Evolutionary conservation across 2,888 invertebrate genomes (phyloP).

Genomic region (Eristalis tenax): DNA sequence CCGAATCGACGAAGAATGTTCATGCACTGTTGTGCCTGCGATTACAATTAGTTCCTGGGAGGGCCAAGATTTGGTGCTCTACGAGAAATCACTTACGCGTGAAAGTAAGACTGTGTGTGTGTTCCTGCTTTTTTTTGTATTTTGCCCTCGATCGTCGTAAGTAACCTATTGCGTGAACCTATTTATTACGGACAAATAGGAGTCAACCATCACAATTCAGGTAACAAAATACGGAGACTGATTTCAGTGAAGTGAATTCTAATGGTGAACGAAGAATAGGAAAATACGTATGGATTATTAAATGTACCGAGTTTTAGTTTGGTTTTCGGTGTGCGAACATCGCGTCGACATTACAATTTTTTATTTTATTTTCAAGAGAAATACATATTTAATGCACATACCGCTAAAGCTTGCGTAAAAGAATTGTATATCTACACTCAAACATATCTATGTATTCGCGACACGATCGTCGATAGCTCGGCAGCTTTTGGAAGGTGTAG

Average conservation of each 20-base stretch:
- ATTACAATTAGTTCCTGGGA: slow-evolving; percentile 34
- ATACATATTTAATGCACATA: slow-evolving; percentile 57
- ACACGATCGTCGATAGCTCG: slow-evolving; percentile 57
- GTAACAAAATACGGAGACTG: background rate
- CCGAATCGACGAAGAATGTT: background rate
- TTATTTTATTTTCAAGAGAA: slow-evolving; percentile 29
- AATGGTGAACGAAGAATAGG: background rate
- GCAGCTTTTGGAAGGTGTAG: slow-evolving; percentile 46
- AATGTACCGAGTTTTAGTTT: background rate
- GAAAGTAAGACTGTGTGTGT: slow-evolving; percentile 7
- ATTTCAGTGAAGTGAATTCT: background rate
- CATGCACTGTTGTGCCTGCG: slow-evolving; percentile 42
- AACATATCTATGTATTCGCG: slow-evolving; percentile 10
- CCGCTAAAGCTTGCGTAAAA: slow-evolving; percentile 48
- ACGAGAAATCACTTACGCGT: background rate
- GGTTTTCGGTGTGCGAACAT: slow-evolving; percentile 24
- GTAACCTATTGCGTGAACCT: slow-evolving; percentile 17
- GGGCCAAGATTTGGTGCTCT: slow-evolving; percentile 14
- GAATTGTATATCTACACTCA: slow-evolving; percentile 6
- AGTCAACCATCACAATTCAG: slow-evolving; percentile 6
- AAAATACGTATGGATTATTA: background rate
- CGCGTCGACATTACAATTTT: slow-evolving; percentile 7
- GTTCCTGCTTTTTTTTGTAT: slow-evolving; percentile 3
- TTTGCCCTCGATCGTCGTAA: slow-evolving; percentile 1
- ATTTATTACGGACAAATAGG: slow-evolving; percentile 15